These are phyloP conservation scores for Aspidapion aeneum DNA, from an alignment of 2,888 invertebrate species.

Conservation along the genomic window DNA sequence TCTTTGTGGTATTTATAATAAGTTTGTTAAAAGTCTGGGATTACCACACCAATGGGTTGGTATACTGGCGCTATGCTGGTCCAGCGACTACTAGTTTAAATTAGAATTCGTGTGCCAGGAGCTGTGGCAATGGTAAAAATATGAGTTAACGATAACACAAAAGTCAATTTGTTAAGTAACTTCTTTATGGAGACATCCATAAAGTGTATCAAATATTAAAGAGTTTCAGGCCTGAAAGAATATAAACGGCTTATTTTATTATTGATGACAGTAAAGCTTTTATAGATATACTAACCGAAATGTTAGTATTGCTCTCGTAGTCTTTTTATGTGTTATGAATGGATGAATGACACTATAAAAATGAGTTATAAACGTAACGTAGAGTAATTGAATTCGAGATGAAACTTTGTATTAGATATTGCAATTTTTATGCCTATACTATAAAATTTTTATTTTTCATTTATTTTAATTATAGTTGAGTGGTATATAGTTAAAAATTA, in stretches of 20 bases:
- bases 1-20: too few relatives aligned
- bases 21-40: too few relatives aligned
- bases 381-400: neutral
- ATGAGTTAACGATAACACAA: neutral
- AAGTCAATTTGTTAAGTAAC: constrained; percentile 21
- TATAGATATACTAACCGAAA: constrained; percentile 18
- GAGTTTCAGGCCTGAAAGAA: constrained; percentile 18
- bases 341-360: neutral
- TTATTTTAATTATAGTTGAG: neutral
- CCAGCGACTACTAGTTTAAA: too few relatives aligned
- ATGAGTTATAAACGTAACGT: neutral
- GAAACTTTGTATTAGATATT: neutral
- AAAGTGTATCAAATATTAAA: constrained; percentile 21
- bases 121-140: too few relatives aligned
- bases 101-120: too few relatives aligned
- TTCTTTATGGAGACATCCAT: constrained; percentile 18
- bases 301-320: constrained; percentile 13
- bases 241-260: constrained; percentile 24
- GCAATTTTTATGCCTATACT: neutral
- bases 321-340: neutral
- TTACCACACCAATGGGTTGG: too few relatives aligned
- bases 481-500: too few relatives aligned
- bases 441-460: neutral
- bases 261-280: constrained; percentile 23
- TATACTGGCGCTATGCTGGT: too few relatives aligned